Conservation (phyloP, 2,797 vertebrate species). For the Tragopan temminckii region DNA sequence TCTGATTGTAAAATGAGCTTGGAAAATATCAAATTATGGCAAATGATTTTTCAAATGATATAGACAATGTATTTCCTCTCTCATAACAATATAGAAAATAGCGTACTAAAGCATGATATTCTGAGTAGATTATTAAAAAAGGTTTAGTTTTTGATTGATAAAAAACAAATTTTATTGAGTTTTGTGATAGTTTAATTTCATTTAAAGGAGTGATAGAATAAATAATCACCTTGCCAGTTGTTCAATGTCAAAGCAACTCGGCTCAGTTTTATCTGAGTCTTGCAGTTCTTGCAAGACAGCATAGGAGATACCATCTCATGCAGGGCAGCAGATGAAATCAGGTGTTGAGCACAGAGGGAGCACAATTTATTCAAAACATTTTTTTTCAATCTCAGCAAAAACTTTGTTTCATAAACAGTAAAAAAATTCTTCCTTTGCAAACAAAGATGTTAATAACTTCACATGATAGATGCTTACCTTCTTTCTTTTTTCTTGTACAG, state of each 20-base stretch:
- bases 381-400: conserved; percentile 86
- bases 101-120: conserved; percentile 62
- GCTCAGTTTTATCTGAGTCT: conserved; percentile 85
- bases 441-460: conserved; percentile 80
- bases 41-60: conserved; percentile 39
- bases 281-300: conserved; percentile 83
- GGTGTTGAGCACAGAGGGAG: conserved; percentile 81
- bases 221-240: conserved; percentile 82
- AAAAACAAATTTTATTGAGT: conserved; percentile 71
- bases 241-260: conserved; percentile 77
- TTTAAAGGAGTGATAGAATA: conserved; percentile 73
- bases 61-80: not conserved
- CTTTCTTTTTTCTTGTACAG: conserved; percentile 84
- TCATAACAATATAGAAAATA: conserved; percentile 33
- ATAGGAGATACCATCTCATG: conserved; percentile 80
- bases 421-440: conserved; percentile 53
- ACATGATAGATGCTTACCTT: conserved; percentile 82
- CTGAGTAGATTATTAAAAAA: conserved; percentile 73
- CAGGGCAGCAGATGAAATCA: conserved; percentile 84
- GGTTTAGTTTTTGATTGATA: conserved; percentile 58
- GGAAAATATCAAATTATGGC: conserved; percentile 40
- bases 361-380: conserved; percentile 74
- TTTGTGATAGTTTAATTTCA: conserved; percentile 66
- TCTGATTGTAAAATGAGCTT: conserved; percentile 1
- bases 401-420: conserved; percentile 79